Evolutionary conservation across 2,113 vertebrate species (phyloP).

Genomic region (Chiloscyllium plagiosum): DNA sequence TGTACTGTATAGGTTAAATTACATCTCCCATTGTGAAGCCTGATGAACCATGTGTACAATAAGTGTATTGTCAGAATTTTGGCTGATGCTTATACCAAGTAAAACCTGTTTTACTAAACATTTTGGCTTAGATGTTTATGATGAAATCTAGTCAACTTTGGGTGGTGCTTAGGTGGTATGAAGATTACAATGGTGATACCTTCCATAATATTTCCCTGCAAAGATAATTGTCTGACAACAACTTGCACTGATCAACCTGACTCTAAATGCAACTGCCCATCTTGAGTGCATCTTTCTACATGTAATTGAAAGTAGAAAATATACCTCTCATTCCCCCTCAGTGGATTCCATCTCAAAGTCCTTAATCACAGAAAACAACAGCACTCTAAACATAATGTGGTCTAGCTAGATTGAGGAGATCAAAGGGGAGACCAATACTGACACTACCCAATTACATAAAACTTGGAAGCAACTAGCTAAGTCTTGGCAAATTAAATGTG

Average conservation of each 20-base stretch:
- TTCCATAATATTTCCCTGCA: neutral
- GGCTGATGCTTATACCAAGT: neutral
- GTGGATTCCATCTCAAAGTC: neutral
- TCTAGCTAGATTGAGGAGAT: neutral
- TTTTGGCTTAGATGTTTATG: neutral
- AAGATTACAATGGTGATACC: neutral
- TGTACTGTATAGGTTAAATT: constrained; percentile 21
- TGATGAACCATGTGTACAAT: neutral
- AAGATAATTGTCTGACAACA: neutral
- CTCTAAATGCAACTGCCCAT: neutral
- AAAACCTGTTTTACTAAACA: constrained; percentile 18
- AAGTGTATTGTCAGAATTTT: neutral
- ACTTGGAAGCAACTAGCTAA: neutral
- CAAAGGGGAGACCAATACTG: neutral
- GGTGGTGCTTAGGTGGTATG: neutral
- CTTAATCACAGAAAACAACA: neutral
- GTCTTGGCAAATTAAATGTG: neutral
- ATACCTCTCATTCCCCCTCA: neutral
- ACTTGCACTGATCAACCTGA: neutral
- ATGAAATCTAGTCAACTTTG: neutral
- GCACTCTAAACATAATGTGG: neutral
- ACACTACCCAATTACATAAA: neutral
- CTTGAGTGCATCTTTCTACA: neutral
- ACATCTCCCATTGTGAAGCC: neutral
- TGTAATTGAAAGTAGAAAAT: neutral